These are phyloP conservation scores for Puntigrus tetrazona DNA, from an alignment of 2,113 vertebrate species.

Conservation along the genomic window DNA sequence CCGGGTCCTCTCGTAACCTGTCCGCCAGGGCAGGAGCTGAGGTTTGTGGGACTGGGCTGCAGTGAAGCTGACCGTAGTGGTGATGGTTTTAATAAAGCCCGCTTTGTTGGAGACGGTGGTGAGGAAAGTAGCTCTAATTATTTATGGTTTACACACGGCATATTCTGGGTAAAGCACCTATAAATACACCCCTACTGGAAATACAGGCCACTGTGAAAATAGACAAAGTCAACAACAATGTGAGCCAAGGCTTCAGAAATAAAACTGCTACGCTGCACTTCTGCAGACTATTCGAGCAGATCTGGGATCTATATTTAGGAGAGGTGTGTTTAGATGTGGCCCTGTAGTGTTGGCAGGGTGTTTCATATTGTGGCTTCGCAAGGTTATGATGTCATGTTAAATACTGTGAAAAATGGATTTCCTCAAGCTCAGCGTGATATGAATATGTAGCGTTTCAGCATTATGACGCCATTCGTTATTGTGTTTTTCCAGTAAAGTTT, in stretches of 20 bases:
- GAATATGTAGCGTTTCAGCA: neutral
- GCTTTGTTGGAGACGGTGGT: constrained; percentile 51
- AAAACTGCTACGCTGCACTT: constrained; percentile 47
- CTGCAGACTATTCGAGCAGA: constrained; percentile 27
- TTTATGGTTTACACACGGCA: constrained; percentile 52
- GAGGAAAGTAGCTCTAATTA: constrained; percentile 51
- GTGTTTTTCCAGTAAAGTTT: neutral
- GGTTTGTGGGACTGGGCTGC: constrained; percentile 32
- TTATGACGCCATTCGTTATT: constrained; percentile 9
- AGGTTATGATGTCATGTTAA: constrained; percentile 42
- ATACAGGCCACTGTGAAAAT: constrained; percentile 46
- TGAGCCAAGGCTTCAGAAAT: constrained; percentile 50
- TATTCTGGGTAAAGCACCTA: constrained; percentile 55
- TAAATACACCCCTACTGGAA: constrained; percentile 55
- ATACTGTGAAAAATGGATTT: constrained; percentile 30
- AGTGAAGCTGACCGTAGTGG: constrained; percentile 36
- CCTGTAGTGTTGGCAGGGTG: neutral
- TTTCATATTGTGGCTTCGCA: constrained; percentile 2
- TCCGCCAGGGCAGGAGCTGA: neutral
- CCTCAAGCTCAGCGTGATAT: constrained; percentile 21
- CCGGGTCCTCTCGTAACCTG: constrained; percentile 31
- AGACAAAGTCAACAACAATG: constrained; percentile 51
- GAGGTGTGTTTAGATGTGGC: constrained; percentile 40
- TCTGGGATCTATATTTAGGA: constrained; percentile 38
- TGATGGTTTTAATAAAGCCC: constrained; percentile 52